Evolutionary conservation across 2,888 invertebrate species (phyloP), one percentile per base, ranked within the genome.

Genomic region (Sylvicola cinctus): DNA sequence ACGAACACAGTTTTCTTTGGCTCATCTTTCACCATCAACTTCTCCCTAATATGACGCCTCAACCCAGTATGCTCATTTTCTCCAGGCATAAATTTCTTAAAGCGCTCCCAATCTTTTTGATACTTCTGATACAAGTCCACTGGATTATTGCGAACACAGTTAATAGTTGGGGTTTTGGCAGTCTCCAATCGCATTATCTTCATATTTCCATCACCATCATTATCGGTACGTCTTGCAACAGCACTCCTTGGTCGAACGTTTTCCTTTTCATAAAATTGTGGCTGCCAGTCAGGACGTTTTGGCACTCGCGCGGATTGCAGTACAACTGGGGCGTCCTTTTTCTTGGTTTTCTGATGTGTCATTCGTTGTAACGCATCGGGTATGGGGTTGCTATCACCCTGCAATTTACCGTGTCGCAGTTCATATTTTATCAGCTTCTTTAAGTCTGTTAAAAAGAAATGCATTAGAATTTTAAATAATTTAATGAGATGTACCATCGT

Each of bases 1-100:
- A n/a, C n/a, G n/a, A n/a, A n/a, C n/a, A n/a, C n/a, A n/a, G n/a
- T n/a, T n/a, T n/a, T n/a, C n/a, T n/a, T n/a, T n/a, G n/a, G n/a
- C n/a, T n/a, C n/a, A n/a, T n/a, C n/a, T n/a, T 7, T 7, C 25
- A 25, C 25, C 25, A 25, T 25, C 25, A 25, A 8, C 25, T 25
- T 25, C 11, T 25, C 11, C 11, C 25, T 7, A 8, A 25, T 25
- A 8, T 25, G 25, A 7, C 25, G 11, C 7, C 25, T 7, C 11
- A 25, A 8, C 7, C 11, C 16, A 3, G 17, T 5, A 3, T 16
- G 32, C 7, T 12, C 8, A 32, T 32, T 16, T 17, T 32, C 32
- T n/a, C 32, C 32, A 16, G 32, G 32, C 14, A 32, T 8, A 10
- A 16, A 16, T 16, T 32, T 15, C 17, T 32, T 32, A 16, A 32